Conservation (phyloP, 30 jellyfish, hydroid and myxozoan species). For the Phacellophora camtschatica region DNA sequence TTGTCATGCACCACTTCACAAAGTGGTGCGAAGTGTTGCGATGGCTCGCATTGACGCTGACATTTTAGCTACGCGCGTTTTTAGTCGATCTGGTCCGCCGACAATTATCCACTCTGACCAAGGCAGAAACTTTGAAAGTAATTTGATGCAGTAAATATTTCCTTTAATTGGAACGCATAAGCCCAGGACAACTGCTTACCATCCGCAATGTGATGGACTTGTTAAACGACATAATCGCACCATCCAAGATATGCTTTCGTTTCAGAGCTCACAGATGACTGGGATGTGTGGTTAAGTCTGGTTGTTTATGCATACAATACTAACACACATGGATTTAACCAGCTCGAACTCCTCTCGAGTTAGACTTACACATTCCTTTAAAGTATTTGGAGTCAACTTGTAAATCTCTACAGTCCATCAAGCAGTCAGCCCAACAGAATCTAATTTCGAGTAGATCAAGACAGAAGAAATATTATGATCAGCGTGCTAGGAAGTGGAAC, state of each 20-base stretch:
- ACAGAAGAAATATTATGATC: too few species aligned
- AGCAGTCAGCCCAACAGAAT: too few species aligned
- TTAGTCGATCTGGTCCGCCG: constrained; percentile 47
- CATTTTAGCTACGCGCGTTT: constrained; percentile 6
- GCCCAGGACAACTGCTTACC: constrained; percentile 16
- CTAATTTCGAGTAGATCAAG: too few species aligned
- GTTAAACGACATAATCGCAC: too few species aligned
- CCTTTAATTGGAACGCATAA: constrained; percentile 24
- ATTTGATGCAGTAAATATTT: constrained; percentile 31
- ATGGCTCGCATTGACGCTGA: constrained; percentile 46
- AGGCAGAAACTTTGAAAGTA: constrained; percentile 35
- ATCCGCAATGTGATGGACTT: too few species aligned
- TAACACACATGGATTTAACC: constrained; percentile 16
- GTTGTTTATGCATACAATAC: constrained; percentile 26
- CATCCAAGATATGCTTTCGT: too few species aligned
- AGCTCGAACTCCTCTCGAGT: not conserved
- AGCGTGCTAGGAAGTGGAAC: too few species aligned
- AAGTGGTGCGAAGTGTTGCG: constrained; percentile 41
- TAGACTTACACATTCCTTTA: not conserved
- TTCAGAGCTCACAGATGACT: not conserved
- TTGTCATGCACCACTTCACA: constrained; percentile 59
- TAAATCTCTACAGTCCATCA: too few species aligned
- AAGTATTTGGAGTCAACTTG: not conserved
- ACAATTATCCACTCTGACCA: constrained; percentile 41
- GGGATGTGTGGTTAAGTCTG: not conserved